A percentile compares a stretch with the other conserved stretches of the same genome.
phyloP scores from a whole-genome alignment of 2,797 vertebrate species.

The Propithecus deckenii region DNA sequence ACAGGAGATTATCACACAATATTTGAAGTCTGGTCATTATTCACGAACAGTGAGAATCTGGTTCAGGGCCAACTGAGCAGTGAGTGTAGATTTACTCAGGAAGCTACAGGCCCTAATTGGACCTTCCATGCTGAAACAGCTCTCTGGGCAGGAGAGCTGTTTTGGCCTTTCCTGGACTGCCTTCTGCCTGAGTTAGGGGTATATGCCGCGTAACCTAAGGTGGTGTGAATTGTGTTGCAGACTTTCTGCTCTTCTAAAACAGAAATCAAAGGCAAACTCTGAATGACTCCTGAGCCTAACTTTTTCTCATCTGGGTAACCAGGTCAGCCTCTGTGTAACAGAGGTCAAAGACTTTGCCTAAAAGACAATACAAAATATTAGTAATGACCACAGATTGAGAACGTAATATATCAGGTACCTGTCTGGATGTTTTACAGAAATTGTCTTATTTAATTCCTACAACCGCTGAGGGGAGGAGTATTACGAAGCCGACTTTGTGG shows the following conservation, averaged over 20 bases:
- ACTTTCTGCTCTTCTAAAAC: not conserved
- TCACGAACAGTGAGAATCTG: not conserved
- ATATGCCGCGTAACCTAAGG: not conserved
- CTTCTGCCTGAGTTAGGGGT: not conserved
- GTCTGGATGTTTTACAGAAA: not conserved
- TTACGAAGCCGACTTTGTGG: not conserved
- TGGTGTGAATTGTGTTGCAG: not conserved
- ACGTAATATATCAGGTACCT: not conserved
- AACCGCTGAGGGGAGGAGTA: not conserved
- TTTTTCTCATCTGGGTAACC: not conserved
- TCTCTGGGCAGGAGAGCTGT: not conserved
- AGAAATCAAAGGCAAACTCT: slow-evolving; percentile 2
- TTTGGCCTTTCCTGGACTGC: not conserved
- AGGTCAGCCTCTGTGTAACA: not conserved
- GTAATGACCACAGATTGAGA: not conserved
- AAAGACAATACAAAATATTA: not conserved
- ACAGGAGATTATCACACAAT: not conserved
- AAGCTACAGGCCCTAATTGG: not conserved
- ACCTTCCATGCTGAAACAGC: not conserved
- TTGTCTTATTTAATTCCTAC: not conserved
- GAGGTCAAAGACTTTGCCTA: not conserved
- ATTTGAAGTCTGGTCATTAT: not conserved
- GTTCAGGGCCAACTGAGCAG: not conserved
- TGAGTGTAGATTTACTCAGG: not conserved
- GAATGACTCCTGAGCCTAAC: not conserved